Evolutionary conservation across 2,113 vertebrate species (phyloP), one percentile per base, ranked within the genome.

Genomic region (Rhadina sibilatrix): DNA sequence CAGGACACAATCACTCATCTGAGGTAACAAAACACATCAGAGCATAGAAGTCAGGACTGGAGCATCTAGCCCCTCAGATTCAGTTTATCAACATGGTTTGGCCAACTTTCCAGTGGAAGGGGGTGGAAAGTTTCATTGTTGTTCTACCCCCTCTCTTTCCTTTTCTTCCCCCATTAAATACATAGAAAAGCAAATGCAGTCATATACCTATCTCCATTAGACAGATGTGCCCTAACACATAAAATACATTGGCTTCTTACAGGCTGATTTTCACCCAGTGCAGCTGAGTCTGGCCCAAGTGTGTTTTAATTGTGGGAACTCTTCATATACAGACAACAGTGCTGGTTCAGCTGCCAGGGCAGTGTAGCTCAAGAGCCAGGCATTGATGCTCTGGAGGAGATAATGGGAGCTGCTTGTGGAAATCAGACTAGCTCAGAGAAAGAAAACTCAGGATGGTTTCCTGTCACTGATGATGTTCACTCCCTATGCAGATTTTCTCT

Each of bases 401-500:
- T 60, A 17, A 1, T 66, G 68, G 20, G 79, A 88, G 60, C 78
- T 93, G 59, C 60, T 70, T 56, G 13, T 74, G 38, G 38, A 90
- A 88, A 64, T n/a, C 64, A 69, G 46, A 24, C 4, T 38, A 24
- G 50, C 84, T 93, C 50, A 35, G 35, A 42, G 57, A 38, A 52
- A 7, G 57, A 86, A 83, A 94, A 91, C 20, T 64, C 46, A 53
- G 12, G 19, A 88, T 68, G 18, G 40, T 76, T 87, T 94, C 59
- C 61, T 91, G 71, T 74, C 71, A 33, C 44, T 64, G 88, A 22
- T 65, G 40, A 17, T 82, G n/a, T 71, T 88, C 68, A 15, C 68
- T 95, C 72, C 68, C 53, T 61, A 2, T 75, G 80, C 70, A 92
- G 85, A 90, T 96, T 91, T 88, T 79, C 71, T 89, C 79, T 72